Base-by-base conservation (phyloP, 2,888 invertebrate genomes). In the Xanthia icteritia region DNA sequence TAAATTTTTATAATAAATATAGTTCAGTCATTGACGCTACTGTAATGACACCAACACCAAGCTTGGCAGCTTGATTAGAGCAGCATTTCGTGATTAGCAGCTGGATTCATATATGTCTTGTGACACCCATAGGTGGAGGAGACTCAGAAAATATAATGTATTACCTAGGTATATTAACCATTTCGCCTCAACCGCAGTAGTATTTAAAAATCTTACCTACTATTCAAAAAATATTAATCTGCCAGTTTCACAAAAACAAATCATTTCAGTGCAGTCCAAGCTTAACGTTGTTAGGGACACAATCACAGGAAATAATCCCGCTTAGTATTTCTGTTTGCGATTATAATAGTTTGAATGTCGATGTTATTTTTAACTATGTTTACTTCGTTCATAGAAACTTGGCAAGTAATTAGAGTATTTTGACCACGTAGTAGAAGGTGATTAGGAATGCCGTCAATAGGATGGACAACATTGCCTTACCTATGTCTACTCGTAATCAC, bases 231-330 rank as follows among this genome's bases (percentile, higher is more conserved):
- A 68, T 4, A 13, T 5, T 5, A n/a, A 51, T n/a, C 20, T 39
- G 31, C 13, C 27, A 77, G 23, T 78, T 31, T 23, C 3, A 45
- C 15, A 56, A 79, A 77, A 42, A 79, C 66, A 78, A 67, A 78
- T 36, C 61, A 68, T 27, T 51, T 51, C 61, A 79, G 31, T 17
- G 8, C 39, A 31, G 48, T 45, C 36, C 31, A 58, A 72, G 79
- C 54, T 68, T 79, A 79, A 51, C 79, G 3, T 84, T 79, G 84
- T 79, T 79, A 83, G 54, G n/a, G 61, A 68, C 13, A 66, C 78
- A 63, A 78, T 77, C 60, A 51, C 48, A 51, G 39, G 56, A 79
- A 15, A 51, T 79, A 79, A 79, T 79, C 79, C 79, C 68, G 79
- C 69, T 68, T 79, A 84, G 84, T 65, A 39, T 42, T 68, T 58